These are phyloP conservation scores for Nowickia ferox DNA, from an alignment of 2,888 invertebrate genomes.

Conservation along the genomic window DNA sequence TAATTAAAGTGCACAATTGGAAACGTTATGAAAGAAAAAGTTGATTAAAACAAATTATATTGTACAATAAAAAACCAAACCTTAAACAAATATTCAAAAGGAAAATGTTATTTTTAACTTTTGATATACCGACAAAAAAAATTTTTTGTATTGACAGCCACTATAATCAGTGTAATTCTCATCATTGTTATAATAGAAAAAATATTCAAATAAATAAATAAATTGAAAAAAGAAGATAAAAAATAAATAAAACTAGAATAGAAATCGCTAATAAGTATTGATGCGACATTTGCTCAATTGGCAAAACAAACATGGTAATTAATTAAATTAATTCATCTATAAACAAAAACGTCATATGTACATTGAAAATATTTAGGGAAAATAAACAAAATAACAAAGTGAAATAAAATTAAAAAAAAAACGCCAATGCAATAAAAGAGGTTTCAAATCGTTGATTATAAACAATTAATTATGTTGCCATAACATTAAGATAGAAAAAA, in stretches of 20 bases:
- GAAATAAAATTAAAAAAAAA: constrained; percentile 9
- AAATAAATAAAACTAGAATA: constrained; percentile 48
- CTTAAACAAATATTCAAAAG: constrained; percentile 33
- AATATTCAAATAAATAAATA: not conserved
- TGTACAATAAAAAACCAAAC: constrained; percentile 43
- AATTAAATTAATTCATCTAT: constrained; percentile 76
- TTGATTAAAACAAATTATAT: not conserved
- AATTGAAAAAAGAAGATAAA: not conserved
- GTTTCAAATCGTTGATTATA: constrained; percentile 33
- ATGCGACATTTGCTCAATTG: constrained; percentile 74
- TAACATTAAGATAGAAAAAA: constrained; percentile 4
- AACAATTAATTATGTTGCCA: constrained; percentile 46
- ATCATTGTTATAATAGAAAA: constrained; percentile 37
- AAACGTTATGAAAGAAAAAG: constrained; percentile 14
- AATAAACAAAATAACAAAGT: constrained; percentile 26
- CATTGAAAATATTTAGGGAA: constrained; percentile 44
- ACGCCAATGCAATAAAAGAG: constrained; percentile 43
- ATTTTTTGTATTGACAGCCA: constrained; percentile 46
- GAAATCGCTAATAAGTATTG: constrained; percentile 58
- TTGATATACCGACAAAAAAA: constrained; percentile 31
- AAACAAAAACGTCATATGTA: constrained; percentile 51
- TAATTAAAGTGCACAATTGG: constrained; percentile 42
- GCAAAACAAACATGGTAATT: constrained; percentile 75
- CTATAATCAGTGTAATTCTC: constrained; percentile 6
- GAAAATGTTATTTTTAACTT: constrained; percentile 36